Evolutionary conservation across 2,797 vertebrate species (phyloP).

Genomic region (Peromyscus attwateri): DNA sequence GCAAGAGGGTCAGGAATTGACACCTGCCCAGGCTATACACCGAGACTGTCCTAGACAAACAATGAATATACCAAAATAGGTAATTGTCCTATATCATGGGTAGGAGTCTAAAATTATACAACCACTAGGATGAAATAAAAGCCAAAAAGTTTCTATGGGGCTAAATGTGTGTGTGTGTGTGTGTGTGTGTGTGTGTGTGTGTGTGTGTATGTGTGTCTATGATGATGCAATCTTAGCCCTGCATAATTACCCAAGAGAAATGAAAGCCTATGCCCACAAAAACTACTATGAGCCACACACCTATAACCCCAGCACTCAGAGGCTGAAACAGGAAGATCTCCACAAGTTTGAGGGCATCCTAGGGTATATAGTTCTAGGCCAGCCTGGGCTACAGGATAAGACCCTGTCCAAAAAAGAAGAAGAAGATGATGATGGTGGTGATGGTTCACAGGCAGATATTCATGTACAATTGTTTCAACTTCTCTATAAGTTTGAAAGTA

Average conservation of each 20-base stretch:
- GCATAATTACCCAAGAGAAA: not conserved
- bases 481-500: conserved; percentile 28
- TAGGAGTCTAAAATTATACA: no score
- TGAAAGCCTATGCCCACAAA: not conserved
- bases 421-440: no score
- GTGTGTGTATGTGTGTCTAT: not conserved
- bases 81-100: no score
- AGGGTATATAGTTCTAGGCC: not conserved
- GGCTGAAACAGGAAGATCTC: not conserved
- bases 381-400: not conserved
- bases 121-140: no score
- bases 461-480: not conserved
- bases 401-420: not conserved
- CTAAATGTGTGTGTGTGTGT: not conserved
- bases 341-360: not conserved
- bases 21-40: no score
- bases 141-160: no score
- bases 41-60: no score
- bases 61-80: no score
- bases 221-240: not conserved
- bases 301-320: not conserved
- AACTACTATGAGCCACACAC: not conserved
- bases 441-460: not conserved
- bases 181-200: not conserved
- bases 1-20: no score